Conservation (phyloP, 1,140 invertebrate species). For the Hycleus cichorii region DNA sequence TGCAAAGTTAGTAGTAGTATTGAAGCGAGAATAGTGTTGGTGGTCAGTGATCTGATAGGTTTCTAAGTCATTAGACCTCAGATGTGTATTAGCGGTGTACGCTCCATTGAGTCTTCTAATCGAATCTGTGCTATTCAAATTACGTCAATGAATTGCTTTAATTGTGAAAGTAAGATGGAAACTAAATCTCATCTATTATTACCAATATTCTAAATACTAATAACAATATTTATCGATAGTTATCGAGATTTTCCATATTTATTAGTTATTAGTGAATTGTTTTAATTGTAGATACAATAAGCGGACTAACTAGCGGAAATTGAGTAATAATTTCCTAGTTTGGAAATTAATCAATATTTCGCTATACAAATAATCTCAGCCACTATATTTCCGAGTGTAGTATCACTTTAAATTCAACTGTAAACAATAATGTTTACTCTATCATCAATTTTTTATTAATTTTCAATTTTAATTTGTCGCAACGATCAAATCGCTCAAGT, state of each 20-base stretch:
- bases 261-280: slow-evolving; percentile 8
- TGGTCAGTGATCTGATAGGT: slow-evolving; percentile 16
- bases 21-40: neutral
- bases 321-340: slow-evolving; percentile 4
- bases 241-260: no score
- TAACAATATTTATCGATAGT: no score
- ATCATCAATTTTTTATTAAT: no score
- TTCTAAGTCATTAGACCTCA: slow-evolving; percentile 19
- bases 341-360: slow-evolving; percentile 8
- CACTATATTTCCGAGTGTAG: slow-evolving; percentile 4
- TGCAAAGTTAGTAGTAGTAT: neutral
- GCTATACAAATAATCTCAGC: slow-evolving; percentile 8
- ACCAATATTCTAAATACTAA: no score
- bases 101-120: slow-evolving; percentile 19
- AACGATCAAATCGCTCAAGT: no score
- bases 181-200: no score
- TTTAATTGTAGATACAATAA: slow-evolving; percentile 1
- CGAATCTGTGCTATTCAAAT: slow-evolving; percentile 21
- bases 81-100: slow-evolving; percentile 14
- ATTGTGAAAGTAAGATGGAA: neutral
- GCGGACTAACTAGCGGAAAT: slow-evolving; percentile 3
- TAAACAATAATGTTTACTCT: no score
- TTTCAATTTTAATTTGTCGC: no score
- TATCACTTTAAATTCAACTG: no score
- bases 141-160: slow-evolving; percentile 18